Percentiles rank a stretch among this genome's conserved stretches.
Conservation (phyloP, 1,140 invertebrate genomes). For the Yoshiicerus persimilis region DNA sequence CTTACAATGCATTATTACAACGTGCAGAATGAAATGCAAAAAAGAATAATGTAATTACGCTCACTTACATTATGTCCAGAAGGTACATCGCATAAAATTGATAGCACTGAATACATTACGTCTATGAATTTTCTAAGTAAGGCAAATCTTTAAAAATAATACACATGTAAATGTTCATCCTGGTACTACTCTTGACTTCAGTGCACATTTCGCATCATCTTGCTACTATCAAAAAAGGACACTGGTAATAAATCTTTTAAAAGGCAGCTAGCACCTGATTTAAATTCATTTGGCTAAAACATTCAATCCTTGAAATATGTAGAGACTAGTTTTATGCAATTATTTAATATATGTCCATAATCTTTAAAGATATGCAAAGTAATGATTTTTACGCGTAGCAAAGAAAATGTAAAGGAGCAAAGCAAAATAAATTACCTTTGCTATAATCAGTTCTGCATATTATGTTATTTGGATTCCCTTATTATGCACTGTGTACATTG, state of each 20-base stretch:
- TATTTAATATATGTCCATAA: background rate
- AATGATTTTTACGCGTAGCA: background rate
- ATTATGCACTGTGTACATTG: background rate
- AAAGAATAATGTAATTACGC: background rate
- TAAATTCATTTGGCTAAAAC: background rate
- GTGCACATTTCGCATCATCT: too few relatives aligned
- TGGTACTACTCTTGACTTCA: background rate
- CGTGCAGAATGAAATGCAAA: background rate
- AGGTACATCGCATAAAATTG: background rate
- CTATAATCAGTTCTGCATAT: too few relatives aligned
- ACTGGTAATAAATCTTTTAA: background rate
- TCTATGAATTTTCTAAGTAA: background rate
- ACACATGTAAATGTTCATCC: too few relatives aligned
- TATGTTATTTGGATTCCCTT: background rate
- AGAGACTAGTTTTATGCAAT: too few relatives aligned
- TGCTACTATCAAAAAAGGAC: background rate
- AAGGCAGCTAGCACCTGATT: too few relatives aligned
- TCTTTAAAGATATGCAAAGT: background rate
- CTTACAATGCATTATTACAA: background rate
- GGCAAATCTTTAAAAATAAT: background rate
- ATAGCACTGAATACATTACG: background rate
- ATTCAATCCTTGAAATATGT: background rate
- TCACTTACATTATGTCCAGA: background rate
- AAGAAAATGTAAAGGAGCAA: background rate
- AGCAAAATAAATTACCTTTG: background rate